Base-by-base conservation (phyloP, 92 coral and sea anemone species). In the Heliopora coerulea region DNA sequence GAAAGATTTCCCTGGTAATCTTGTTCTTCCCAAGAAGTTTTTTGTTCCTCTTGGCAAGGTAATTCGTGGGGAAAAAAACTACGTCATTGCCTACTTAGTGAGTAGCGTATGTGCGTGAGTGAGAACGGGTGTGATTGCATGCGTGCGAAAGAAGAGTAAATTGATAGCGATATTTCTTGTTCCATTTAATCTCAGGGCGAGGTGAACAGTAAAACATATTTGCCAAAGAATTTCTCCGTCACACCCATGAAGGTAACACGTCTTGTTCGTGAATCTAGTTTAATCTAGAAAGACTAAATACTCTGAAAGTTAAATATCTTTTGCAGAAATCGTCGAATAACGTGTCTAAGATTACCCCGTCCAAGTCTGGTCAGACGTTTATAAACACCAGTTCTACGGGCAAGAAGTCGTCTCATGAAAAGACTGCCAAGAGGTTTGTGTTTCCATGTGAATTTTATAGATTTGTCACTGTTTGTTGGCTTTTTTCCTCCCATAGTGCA, bases 1-100 rank as follows among this genome's bases (percentile, higher is more conserved):
- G 18, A 88, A 93, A 54, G 98, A 90, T 65, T 88, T 85, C 41
- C 91, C 98, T n/a, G 93, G 88, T 17, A 83, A 86, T 18, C 88
- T 90, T 21, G 89, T 81, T 19, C 72, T 93, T 50, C 96, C 98
- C 3, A 85, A 86, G 60, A 87, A 72, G 79, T 78, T 90, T 72
- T 90, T 87, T 44, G 58, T 77, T 15, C 88, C 96, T 41, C 80
- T 75, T 19, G 80, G 87, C 49, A 78, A 68, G 96, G 98, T 84
- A 62, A 78, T 46, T 10, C 12, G 2, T 46, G 42, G 42, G 11
- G n/a, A 46, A 46, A 46, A 46, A 15, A 46, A 46, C 15, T 15
- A 2, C 7, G 52, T 6, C 2, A 37, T 62, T 33, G 26, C 19
- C 3, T 27, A n/a, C n/a, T n/a, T n/a, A n/a, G n/a, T n/a, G n/a